phyloP scores from a whole-genome alignment of 1,140 invertebrate genomes.

The Hyles euphorbiae region DNA sequence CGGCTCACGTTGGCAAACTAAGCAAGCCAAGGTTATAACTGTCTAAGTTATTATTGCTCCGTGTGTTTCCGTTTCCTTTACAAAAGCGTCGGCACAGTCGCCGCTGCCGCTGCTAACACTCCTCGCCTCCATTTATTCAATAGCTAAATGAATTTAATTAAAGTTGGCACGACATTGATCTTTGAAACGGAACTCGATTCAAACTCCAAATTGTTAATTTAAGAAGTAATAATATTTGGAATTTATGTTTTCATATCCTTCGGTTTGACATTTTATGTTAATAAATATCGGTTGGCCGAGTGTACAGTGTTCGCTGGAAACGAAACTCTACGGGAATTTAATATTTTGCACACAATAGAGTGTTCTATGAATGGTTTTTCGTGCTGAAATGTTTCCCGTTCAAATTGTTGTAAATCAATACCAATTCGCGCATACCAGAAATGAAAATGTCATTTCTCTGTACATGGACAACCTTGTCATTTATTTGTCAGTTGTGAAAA shows the following conservation, averaged over 20 bases:
- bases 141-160: slow-evolving; percentile 39
- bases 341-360: too few species aligned
- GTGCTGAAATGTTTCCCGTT: too few species aligned
- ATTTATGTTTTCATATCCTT: slow-evolving; percentile 10
- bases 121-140: slow-evolving; percentile 29
- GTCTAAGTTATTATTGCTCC: slow-evolving; percentile 53
- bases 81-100: slow-evolving; percentile 16
- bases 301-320: too few species aligned
- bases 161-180: slow-evolving; percentile 30
- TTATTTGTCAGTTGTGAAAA: slow-evolving; percentile 32
- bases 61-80: slow-evolving; percentile 23
- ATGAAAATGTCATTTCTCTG: too few species aligned
- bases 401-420: too few species aligned
- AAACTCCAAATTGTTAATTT: slow-evolving; percentile 21
- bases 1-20: slow-evolving; percentile 38
- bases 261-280: neutral
- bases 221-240: slow-evolving; percentile 19
- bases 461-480: slow-evolving; percentile 9
- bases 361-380: too few species aligned
- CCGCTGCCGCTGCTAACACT: too few species aligned
- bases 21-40: slow-evolving; percentile 47
- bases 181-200: slow-evolving; percentile 25
- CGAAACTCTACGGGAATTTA: too few species aligned
- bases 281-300: too few species aligned
- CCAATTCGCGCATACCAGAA: too few species aligned